phyloP scores from a whole-genome alignment of 1,140 invertebrate species.

The Zaprionus davidi region DNA sequence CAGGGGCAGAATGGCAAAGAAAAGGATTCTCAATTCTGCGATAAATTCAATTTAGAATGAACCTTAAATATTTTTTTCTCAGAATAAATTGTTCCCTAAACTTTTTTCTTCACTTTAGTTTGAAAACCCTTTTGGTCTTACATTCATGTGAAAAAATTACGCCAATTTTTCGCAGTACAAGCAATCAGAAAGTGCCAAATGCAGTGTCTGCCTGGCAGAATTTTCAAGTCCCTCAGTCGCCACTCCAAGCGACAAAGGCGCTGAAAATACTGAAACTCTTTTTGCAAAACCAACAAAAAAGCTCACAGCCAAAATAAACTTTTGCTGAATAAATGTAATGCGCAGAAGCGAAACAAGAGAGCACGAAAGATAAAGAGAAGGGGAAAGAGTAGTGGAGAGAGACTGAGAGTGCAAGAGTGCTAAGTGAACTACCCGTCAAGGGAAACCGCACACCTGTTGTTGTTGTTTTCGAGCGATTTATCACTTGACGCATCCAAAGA shows the following conservation, averaged over 20 bases:
- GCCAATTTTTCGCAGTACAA: constrained; percentile 46
- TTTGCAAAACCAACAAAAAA: constrained; percentile 42
- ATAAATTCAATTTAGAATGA: neutral
- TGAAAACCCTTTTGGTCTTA: neutral
- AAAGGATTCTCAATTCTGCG: neutral
- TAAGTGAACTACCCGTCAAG: neutral
- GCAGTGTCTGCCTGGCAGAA: constrained; percentile 41
- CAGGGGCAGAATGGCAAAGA: neutral
- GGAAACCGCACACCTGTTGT: constrained; percentile 64
- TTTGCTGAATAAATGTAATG: constrained; percentile 67
- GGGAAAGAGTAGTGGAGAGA: neutral
- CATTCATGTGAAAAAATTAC: constrained; percentile 20
- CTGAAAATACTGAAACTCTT: constrained; percentile 67
- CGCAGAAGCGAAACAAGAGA: constrained; percentile 57
- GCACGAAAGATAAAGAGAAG: neutral
- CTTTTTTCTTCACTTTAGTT: neutral
- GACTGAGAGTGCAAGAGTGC: neutral
- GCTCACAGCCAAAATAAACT: constrained; percentile 25
- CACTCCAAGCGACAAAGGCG: constrained; percentile 71
- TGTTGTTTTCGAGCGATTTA: constrained; percentile 50
- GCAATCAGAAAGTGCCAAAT: constrained; percentile 71
- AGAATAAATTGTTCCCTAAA: neutral
- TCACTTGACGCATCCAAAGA: constrained; percentile 37
- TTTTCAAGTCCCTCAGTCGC: constrained; percentile 59
- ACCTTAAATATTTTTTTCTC: neutral